Conservation (phyloP, 37 sponge, comb jelly and placozoan genomes). For the Oopsacas minuta region DNA sequence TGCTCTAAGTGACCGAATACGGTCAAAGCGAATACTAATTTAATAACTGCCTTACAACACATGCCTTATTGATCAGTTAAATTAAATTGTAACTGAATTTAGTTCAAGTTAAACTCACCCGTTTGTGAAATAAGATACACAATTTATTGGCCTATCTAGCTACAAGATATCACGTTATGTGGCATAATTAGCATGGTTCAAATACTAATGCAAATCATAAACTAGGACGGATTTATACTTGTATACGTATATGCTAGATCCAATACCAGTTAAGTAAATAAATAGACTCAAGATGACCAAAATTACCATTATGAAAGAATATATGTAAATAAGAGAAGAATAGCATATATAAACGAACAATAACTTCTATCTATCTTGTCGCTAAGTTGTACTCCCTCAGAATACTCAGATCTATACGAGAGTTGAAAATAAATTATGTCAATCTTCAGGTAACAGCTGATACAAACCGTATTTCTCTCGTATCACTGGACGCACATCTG, state of each 20-base stretch:
- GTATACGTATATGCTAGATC: no score
- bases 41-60: no score
- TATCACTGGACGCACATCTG: slow-evolving; percentile 80
- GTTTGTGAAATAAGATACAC: no score
- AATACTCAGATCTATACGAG: not conserved
- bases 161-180: no score
- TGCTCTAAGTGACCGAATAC: not conserved
- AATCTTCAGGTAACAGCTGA: slow-evolving; percentile 71
- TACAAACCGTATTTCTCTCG: slow-evolving; percentile 69
- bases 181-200: no score
- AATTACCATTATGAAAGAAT: not conserved
- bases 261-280: no score
- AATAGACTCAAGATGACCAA: not conserved
- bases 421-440: slow-evolving; percentile 12
- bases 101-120: no score
- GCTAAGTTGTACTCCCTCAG: not conserved
- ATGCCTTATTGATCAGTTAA: no score
- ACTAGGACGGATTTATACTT: no score
- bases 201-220: no score
- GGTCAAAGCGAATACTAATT: not conserved
- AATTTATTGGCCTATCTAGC: no score
- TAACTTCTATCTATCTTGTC: not conserved
- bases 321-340: not conserved
- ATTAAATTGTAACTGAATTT: no score
- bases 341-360: not conserved